Base-by-base conservation (phyloP, 2,888 invertebrate species). In the Habrosyne pyritoides region DNA sequence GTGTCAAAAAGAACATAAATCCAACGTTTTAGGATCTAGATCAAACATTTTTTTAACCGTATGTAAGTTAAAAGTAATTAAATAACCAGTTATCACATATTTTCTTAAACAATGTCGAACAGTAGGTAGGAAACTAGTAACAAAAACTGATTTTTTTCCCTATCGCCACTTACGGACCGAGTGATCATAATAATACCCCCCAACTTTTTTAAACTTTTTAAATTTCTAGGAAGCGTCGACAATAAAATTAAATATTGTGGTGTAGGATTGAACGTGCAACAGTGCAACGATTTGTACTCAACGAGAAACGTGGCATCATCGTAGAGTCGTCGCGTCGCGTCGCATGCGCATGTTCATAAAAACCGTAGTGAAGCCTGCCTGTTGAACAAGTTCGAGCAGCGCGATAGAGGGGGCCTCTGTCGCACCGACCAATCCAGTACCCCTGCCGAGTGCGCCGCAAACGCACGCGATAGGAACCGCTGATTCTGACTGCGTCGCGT, bases 331-430 rank as follows among this genome's bases (percentile, higher is more conserved):
- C 36, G 24, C 24, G 18, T 42, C 42, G 42, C 89, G 84, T 76
- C 90, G 91, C 88, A 85, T 83, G 88, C 91, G 90, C 91, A 90
- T 75, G 77, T 75, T 81, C 75, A 76, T 75, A 71, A 81, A 73
- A 75, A 79, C 80, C 80, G 84, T 79, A 86, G 79, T 77, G 78
- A 82, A 86, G 86, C 86, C 81, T 76, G 89, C 87, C 81, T 76
- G 88, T 86, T 83, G 77, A 75, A 81, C 87, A 75, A 84, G 89
- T 89, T 85, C 77, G 79, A 75, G 75, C 64, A 73, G 81, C 68
- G 72, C 64, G 70, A 73, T 68, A 77, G 82, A 72, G 83, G 83
- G 86, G 84, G 78, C 80, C 79, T 75, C 75, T 61, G 73, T 72
- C 77, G 76, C 84, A 83, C 78, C 42, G 8, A 42, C 42, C 42